A percentile compares a stretch with the other conserved stretches of the same genome.
phyloP scores from a whole-genome alignment of 2,113 vertebrate species.

The Morone chrysops region DNA sequence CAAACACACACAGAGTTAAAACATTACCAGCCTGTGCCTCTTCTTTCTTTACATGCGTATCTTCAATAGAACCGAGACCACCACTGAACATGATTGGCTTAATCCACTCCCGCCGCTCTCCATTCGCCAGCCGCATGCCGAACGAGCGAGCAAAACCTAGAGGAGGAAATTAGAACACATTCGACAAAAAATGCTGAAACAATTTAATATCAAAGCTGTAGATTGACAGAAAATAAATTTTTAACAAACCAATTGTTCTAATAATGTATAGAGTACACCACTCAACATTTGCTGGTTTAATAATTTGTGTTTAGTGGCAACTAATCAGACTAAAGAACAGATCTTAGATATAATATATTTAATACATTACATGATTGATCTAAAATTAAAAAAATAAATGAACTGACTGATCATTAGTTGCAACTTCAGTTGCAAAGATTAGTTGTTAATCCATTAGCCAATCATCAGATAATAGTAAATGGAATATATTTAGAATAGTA shows the following conservation, averaged over 20 bases:
- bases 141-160: conserved; percentile 93
- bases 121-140: conserved; percentile 85
- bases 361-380: background rate
- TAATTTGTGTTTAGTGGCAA: background rate
- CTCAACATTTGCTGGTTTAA: no score
- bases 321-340: background rate
- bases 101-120: conserved; percentile 92
- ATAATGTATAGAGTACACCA: no score
- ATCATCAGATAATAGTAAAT: background rate
- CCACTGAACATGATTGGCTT: conserved; percentile 98
- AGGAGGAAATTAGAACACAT: background rate
- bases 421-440: background rate
- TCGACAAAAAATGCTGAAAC: no score
- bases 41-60: conserved; percentile 87
- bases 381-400: background rate
- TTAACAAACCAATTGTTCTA: no score
- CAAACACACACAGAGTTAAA: background rate
- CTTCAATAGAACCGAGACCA: conserved; percentile 91
- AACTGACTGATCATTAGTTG: background rate
- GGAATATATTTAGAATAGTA: background rate
- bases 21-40: conserved; percentile 83
- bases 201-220: background rate
- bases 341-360: background rate
- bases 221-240: background rate
- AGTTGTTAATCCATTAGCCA: background rate